Base-by-base conservation (phyloP, 2,113 vertebrate species). In the Notothenia coriiceps region DNA sequence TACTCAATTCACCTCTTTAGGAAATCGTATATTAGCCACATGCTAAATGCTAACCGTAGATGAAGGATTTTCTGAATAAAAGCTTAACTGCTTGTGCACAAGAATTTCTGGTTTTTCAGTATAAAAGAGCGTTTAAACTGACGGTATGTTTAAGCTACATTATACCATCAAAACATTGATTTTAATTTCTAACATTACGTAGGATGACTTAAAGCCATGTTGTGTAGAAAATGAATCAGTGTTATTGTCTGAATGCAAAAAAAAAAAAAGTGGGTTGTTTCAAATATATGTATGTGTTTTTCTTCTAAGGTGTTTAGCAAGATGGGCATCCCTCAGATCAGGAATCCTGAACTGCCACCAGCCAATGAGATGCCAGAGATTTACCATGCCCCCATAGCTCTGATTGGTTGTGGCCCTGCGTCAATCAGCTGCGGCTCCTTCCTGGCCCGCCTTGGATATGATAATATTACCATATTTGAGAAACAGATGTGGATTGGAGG, bases 381-480 rank as follows among this genome's bases (percentile, higher is more conserved):
- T 29, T 94, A 88, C 82, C 86, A 91, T 12, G 18, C 52, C 29
- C 88, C 91, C 0, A 84, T 94, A 22, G 91, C 91, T 84, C 86
- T 94, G 77, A 93, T 94, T 86, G 93, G 93, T 33, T 94, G 93
- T 74, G 93, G 93, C 44, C 93, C 93, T 10, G 91, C 93, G 0
- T 94, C 93, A 2, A 43, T 94, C 72, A 94, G 93, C 70, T 94
- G 93, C 71, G 91, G 88, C n/a, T 92, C 93, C 65, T 94, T 94
- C 65, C 84, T 94, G 57, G 93, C 83, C n/a, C 89, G 93, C 17
- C 93, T 94, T 2, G 93, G 91, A 90, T 94, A 94, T 67, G 85
- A 92, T 51, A 79, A 92, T 33, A 82, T 94, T 2, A 92, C 91
- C 46, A 76, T 94, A 74, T 94, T 91, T 82, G 93, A 94, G 64